phyloP scores from a whole-genome alignment of 1,140 invertebrate genomes.

The Sycophaga agraensis region DNA sequence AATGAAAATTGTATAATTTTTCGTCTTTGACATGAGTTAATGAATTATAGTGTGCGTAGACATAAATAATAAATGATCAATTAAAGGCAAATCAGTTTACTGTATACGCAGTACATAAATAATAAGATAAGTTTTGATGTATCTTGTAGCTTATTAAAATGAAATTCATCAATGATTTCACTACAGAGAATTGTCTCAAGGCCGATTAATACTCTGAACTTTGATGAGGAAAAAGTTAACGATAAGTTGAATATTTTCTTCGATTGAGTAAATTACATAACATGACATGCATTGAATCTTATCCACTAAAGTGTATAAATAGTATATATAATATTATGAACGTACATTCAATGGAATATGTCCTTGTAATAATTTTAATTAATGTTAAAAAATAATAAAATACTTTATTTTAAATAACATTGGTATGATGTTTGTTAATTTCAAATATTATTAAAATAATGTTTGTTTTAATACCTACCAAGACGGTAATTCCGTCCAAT shows the following conservation, averaged over 20 bases:
- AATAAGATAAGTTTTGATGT: not conserved
- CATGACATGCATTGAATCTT: not conserved
- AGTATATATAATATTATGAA: not conserved
- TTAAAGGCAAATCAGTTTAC: not conserved
- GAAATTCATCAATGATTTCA: not conserved
- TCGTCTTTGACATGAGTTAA: not conserved
- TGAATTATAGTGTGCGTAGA: too few relatives aligned
- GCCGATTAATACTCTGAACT: not conserved
- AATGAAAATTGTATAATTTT: constrained; percentile 5
- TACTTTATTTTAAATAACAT: too few relatives aligned
- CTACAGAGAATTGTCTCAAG: not conserved
- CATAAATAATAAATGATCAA: not conserved
- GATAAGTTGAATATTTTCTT: constrained; percentile 8
- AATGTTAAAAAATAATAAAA: too few relatives aligned
- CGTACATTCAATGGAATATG: not conserved
- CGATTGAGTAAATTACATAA: constrained; percentile 9
- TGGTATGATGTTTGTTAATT: too few relatives aligned
- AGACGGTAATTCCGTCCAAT: too few relatives aligned
- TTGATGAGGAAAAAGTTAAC: not conserved
- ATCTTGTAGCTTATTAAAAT: not conserved
- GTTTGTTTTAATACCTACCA: too few relatives aligned
- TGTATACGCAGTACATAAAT: not conserved
- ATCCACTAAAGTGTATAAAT: not conserved
- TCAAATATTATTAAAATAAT: too few relatives aligned
- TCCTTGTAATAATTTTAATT: too few relatives aligned